Evolutionary conservation across 1,140 invertebrate genomes (phyloP), one percentile per base, ranked within the genome.

Genomic region (Scylla paramamosain): DNA sequence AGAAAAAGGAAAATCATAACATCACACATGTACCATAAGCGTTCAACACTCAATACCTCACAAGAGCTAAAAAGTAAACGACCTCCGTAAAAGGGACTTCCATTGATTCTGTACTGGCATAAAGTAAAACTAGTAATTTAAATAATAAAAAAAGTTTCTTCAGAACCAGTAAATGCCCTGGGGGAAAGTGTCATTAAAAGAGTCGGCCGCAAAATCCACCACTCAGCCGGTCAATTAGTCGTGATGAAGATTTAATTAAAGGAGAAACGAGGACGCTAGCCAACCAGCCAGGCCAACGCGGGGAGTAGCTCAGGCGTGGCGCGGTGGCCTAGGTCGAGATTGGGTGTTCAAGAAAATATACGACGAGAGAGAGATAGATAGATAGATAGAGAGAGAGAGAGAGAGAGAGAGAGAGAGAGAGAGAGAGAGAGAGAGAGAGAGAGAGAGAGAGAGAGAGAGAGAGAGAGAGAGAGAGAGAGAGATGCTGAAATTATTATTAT

Each of bases 171-270:
- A 14, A 59, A 59, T 59, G 16, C 12, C 52, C 67, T 77, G 25
- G 52, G n/a, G 20, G 67, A 12, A 77, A 77, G 67, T 77, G 67
- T 77, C 67, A 77, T 77, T 77, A n/a, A 77, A 20, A 25, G 20
- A 77, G 67, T 77, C 25, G 20, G 67, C 67, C 67, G 67, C 67
- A 77, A 77, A n/a, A 77, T n/a, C 25, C 67, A 77, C 67, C 67
- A 77, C 25, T n/a, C 16, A 20, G 67, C 67, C 25, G 67, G 67
- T n/a, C 67, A 77, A 77, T 77, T 77, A 77, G 67, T 1, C 67
- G 67, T 77, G n/a, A 77, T 77, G 67, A 77, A 77, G 25, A n/a
- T 77, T n/a, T 77, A 77, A 77, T 77, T 77, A n/a, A 77, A n/a
- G 20, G 67, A 77, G 25, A n/a, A 77, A 77, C 25, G 67, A 77